Evolutionary conservation across 2,888 invertebrate species (phyloP), one percentile per base, ranked within the genome.

Genomic region (Flabesymbios commensalis): DNA sequence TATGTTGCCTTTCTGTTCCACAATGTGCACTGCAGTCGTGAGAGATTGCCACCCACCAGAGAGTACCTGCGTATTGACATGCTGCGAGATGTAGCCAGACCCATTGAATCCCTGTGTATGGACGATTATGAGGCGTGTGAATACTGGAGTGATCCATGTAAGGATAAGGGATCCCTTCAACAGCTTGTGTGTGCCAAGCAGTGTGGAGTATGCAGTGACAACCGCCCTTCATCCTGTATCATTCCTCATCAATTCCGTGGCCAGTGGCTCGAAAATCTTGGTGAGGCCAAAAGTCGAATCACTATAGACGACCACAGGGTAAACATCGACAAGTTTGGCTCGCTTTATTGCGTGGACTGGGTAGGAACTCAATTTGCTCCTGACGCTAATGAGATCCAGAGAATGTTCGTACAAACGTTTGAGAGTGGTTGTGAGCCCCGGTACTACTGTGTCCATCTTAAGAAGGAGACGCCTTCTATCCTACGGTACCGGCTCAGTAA

Each of bases 401-500:
- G 28, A 17, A 66, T 70, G 67, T 33, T 70, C 14, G 68, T 70
- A 19, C 43, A 45, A 22, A 53, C 56, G 17, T 62, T 61, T 31
- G 54, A 60, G 17, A 64, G 67, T 29, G 70, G 70, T 3, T 70
- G 70, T 36, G 28, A 59, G 22, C 60, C 66, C 5, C 33, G 70
- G 17, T 70, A 67, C 56, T 52, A 52, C 7, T 70, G 70, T 41
- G 57, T 54, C 3, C 36, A 59, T 22, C 42, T 69, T 29, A 48
- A 56, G 29, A 62, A 63, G 57, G 51, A 39, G 19, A 54, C 59
- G 32, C 55, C 59, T 28, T 59, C 63, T 24, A 48, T 63, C 4
- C 28, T 63, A 7, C 52, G 49, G 29, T 63, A 55, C 47, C 55
- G 56, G 51, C 43, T 63, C 22, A 64, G 64, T 42, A 61, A 55